Percentiles rank a stretch among this genome's conserved stretches.
Conservation (phyloP, 1,140 invertebrate species). For the Artemia franciscana region DNA sequence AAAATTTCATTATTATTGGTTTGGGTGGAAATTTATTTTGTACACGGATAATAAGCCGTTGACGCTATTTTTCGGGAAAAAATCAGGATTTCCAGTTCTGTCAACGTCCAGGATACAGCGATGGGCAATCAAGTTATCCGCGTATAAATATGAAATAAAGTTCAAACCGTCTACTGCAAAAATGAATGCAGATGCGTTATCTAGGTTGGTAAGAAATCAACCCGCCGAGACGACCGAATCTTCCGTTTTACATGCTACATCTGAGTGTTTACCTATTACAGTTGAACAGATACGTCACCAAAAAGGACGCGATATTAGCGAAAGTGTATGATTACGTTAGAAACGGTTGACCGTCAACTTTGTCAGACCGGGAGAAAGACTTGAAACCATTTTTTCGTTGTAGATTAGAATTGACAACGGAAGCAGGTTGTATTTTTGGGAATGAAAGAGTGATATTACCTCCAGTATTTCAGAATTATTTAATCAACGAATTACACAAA, state of each 20-base stretch:
- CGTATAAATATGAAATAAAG: conserved; percentile 19
- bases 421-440: conserved; percentile 12
- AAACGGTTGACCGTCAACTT: neutral
- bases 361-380: neutral
- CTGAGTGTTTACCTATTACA: neutral
- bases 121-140: conserved; percentile 18
- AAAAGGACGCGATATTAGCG: neutral
- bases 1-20: conserved; percentile 19
- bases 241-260: neutral
- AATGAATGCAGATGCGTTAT: conserved; percentile 15
- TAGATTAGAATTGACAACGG: neutral
- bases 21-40: conserved; percentile 21
- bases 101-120: conserved; percentile 19
- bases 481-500: conserved; percentile 22
- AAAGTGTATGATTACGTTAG: neutral
- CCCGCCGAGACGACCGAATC: too few species aligned
- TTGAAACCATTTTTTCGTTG: neutral
- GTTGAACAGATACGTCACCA: neutral
- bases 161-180: conserved; percentile 15
- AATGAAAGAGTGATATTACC: conserved; percentile 21
- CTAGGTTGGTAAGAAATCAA: conserved; percentile 8
- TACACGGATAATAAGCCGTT: conserved; percentile 26
- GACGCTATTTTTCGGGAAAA: conserved; percentile 20
- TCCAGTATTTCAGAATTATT: conserved; percentile 15
- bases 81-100: conserved; percentile 15